These are phyloP conservation scores for Lagopus muta DNA, from an alignment of 2,113 vertebrate species.

Conservation along the genomic window DNA sequence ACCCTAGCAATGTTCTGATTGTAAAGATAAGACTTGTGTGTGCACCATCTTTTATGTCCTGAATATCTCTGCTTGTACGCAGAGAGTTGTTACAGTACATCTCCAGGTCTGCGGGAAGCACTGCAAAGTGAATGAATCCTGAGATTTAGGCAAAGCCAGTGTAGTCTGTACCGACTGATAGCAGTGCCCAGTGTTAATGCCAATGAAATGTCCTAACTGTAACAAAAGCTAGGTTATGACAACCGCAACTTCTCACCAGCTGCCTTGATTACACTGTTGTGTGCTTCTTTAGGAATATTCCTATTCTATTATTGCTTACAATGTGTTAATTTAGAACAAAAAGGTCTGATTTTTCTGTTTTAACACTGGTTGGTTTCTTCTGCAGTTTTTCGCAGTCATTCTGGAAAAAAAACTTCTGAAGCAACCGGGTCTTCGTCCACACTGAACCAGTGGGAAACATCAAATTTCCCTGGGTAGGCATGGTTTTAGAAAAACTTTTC, in stretches of 20 bases:
- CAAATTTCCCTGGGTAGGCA: slow-evolving; percentile 31
- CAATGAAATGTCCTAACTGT: background rate
- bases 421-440: background rate
- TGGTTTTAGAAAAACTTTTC: slow-evolving; percentile 56
- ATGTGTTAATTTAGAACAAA: background rate
- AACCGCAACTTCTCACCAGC: background rate
- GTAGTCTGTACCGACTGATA: background rate
- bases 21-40: fast-evolving
- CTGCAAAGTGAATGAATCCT: background rate
- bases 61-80: fast-evolving
- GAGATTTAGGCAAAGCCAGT: background rate
- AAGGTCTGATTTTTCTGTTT: background rate
- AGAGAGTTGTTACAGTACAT: background rate
- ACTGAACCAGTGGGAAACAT: background rate
- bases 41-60: background rate
- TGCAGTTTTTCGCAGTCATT: background rate
- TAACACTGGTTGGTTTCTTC: background rate
- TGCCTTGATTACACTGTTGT: background rate
- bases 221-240: background rate
- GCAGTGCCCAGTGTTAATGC: background rate
- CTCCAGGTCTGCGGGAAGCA: background rate
- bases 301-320: background rate
- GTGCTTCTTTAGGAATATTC: background rate
- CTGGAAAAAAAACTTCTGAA: background rate
- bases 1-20: background rate